These are phyloP conservation scores for Bothrops jararaca DNA, from an alignment of 2,113 vertebrate species.

Conservation along the genomic window DNA sequence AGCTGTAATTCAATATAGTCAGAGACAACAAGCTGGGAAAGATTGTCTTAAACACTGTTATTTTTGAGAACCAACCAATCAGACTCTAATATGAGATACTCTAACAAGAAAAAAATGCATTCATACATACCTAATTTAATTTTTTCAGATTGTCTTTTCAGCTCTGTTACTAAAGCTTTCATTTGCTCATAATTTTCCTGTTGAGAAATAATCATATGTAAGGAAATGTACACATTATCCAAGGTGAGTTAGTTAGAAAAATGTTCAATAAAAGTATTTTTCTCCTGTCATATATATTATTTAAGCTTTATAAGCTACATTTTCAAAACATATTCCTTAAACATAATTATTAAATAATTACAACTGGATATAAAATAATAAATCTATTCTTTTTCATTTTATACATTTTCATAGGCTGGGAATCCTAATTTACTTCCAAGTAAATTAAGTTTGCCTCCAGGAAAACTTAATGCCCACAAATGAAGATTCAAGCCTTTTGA, in stretches of 20 bases:
- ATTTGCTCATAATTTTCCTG: slow-evolving; percentile 96
- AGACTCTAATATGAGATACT: not conserved
- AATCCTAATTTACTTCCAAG: not conserved
- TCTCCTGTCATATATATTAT: not conserved
- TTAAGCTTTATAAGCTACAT: not conserved
- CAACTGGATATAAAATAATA: not conserved
- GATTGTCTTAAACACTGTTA: not conserved
- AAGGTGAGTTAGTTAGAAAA: slow-evolving; percentile 1
- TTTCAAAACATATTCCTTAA: not conserved
- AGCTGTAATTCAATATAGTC: not conserved
- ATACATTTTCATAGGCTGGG: not conserved
- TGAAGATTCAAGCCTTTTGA: not conserved
- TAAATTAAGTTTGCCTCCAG: not conserved
- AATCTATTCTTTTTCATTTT: not conserved
- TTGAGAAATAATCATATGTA: slow-evolving; percentile 31
- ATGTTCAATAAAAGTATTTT: not conserved
- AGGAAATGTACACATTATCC: slow-evolving; percentile 17
- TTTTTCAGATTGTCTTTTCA: slow-evolving; percentile 78
- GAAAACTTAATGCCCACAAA: not conserved
- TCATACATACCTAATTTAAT: slow-evolving; percentile 81
- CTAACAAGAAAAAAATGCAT: not conserved
- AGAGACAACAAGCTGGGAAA: not conserved
- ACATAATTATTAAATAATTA: not conserved
- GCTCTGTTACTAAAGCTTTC: slow-evolving; percentile 82
- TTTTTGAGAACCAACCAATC: not conserved